Percentiles rank a stretch among this genome's conserved stretches.
These are phyloP conservation scores for Hemibagrus wyckioides DNA, from an alignment of 2,113 vertebrate genomes.

Conservation along the genomic window DNA sequence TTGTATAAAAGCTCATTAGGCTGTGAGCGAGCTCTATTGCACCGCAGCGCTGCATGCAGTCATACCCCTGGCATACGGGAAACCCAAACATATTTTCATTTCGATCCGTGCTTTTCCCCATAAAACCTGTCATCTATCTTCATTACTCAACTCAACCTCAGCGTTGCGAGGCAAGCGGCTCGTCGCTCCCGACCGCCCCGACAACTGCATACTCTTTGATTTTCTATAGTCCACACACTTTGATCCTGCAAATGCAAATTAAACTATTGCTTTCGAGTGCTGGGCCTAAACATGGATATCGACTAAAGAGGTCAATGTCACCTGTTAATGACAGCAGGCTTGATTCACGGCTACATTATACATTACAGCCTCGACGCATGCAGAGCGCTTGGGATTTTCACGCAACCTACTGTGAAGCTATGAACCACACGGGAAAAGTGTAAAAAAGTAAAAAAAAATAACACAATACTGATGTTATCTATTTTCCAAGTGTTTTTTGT, in stretches of 20 bases:
- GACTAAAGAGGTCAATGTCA: conserved; percentile 76
- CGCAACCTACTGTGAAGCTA: not conserved
- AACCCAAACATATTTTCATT: conserved; percentile 71
- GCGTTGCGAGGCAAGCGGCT: conserved; percentile 50
- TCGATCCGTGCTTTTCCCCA: conserved; percentile 67
- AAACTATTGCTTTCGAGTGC: conserved; percentile 67
- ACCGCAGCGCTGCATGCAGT: conserved; percentile 58
- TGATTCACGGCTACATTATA: conserved; percentile 26
- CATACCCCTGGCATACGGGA: conserved; percentile 61
- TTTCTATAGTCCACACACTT: conserved; percentile 69
- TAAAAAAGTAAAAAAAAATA: not conserved
- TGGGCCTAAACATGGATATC: conserved; percentile 69
- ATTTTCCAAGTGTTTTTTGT: not conserved
- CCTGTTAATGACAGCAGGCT: conserved; percentile 69
- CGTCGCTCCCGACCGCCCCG: conserved; percentile 34
- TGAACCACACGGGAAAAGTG: not conserved
- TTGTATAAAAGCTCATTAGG: conserved; percentile 71
- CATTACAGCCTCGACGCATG: not conserved
- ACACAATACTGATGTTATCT: not conserved
- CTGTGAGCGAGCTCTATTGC: conserved; percentile 63
- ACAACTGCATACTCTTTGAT: conserved; percentile 59
- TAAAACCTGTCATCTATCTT: conserved; percentile 76
- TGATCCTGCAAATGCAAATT: conserved; percentile 72
- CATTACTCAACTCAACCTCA: conserved; percentile 70
- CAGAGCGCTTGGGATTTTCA: not conserved